Evolutionary conservation across 2,113 vertebrate genomes (phyloP).

Genomic region (Ceratotherium simum): DNA sequence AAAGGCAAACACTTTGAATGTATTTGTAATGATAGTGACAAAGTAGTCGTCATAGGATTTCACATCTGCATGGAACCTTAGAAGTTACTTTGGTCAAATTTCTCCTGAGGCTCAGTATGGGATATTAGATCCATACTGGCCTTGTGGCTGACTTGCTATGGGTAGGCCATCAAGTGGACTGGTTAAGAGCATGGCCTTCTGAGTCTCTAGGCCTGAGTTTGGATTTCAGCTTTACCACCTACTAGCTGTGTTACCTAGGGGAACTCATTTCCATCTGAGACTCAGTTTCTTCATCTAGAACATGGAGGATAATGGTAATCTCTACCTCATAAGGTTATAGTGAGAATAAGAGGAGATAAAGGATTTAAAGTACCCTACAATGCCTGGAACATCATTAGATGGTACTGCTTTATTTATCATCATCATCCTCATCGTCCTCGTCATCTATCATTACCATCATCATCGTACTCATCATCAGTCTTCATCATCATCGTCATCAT

Average conservation of each 20-base stretch:
- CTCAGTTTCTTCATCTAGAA: slow-evolving; percentile 22
- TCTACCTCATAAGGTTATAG: neutral
- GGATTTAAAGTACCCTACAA: neutral
- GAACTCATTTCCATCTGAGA: neutral
- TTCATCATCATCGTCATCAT: neutral
- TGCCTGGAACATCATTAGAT: neutral
- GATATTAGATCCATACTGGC: neutral
- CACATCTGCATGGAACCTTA: neutral
- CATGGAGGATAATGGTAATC: neutral
- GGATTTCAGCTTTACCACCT: neutral
- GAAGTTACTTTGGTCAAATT: neutral
- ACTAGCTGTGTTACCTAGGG: neutral
- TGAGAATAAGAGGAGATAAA: neutral
- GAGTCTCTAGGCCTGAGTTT: neutral
- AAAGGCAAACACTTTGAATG: slow-evolving; percentile 49
- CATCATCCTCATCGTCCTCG: neutral
- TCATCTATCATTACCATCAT: neutral
- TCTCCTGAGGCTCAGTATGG: neutral
- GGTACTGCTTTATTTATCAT: neutral
- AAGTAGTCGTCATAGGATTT: slow-evolving; percentile 2
- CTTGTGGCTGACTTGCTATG: neutral
- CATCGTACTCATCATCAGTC: neutral
- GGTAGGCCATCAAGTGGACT: neutral
- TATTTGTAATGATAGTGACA: slow-evolving; percentile 23
- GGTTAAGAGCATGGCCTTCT: neutral